Evolutionary conservation across 2,797 vertebrate species (phyloP).

Genomic region (Alexandromys oeconomus): DNA sequence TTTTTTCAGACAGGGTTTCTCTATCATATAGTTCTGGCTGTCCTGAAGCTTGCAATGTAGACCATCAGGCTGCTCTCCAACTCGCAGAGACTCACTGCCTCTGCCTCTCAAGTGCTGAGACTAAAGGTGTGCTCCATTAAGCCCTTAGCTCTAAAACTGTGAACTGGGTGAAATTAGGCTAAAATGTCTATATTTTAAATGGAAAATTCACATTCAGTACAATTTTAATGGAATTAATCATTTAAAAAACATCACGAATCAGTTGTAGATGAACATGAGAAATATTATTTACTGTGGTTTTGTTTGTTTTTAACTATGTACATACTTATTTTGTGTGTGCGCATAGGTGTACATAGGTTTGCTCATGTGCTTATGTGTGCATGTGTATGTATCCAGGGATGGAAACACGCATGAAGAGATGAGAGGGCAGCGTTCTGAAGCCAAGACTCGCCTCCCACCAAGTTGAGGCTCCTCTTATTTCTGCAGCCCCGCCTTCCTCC

Average conservation of each 20-base stretch:
- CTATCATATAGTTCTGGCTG: no score
- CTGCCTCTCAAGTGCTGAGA: neutral
- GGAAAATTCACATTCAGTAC: neutral
- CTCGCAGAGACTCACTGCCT: neutral
- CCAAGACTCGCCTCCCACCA: neutral
- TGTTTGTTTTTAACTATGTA: neutral
- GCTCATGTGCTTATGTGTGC: no score
- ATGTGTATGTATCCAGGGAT: neutral
- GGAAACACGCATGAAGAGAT: no score
- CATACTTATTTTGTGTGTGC: neutral
- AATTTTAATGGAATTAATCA: neutral
- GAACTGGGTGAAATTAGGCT: neutral
- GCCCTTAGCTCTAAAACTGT: neutral
- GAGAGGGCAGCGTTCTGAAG: neutral
- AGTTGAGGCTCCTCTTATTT: neutral
- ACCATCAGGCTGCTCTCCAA: neutral
- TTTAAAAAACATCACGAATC: constrained; percentile 28
- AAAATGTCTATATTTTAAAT: neutral
- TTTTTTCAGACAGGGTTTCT: neutral
- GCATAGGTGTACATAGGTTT: neutral
- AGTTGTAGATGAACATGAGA: neutral
- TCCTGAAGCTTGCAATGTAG: neutral
- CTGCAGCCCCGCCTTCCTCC: neutral
- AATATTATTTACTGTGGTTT: neutral
- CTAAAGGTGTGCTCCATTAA: neutral